phyloP scores from a whole-genome alignment of 2,888 invertebrate species.

The Autographa gamma region DNA sequence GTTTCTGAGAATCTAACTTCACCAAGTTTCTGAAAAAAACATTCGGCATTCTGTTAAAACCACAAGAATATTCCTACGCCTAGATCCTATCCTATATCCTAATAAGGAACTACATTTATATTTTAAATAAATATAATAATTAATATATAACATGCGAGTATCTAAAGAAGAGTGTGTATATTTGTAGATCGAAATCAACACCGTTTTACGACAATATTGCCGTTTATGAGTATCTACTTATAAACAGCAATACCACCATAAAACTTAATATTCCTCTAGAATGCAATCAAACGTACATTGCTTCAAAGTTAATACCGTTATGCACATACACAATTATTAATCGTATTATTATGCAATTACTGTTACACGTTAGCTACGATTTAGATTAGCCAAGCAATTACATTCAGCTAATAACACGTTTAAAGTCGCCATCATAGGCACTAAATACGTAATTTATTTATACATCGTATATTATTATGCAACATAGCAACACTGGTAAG shows the following conservation, averaged over 20 bases:
- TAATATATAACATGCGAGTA: too few relatives aligned
- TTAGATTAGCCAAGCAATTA: constrained; percentile 50
- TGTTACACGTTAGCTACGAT: constrained; percentile 39
- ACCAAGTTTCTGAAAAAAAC: too few relatives aligned
- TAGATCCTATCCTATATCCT: too few relatives aligned
- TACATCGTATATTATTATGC: constrained; percentile 21
- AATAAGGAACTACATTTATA: too few relatives aligned
- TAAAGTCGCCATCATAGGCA: constrained; percentile 40
- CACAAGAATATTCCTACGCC: too few relatives aligned
- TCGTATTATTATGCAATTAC: constrained; percentile 50
- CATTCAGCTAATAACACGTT: constrained; percentile 44
- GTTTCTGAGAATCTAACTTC: too few relatives aligned
- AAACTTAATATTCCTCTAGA: constrained; percentile 12
- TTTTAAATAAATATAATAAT: too few relatives aligned
- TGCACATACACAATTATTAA: constrained; percentile 49
- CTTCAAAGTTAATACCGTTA: constrained; percentile 44
- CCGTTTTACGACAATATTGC: too few relatives aligned
- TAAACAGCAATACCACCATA: constrained; percentile 4
- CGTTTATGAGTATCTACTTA: not conserved
- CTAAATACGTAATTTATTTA: constrained; percentile 35
- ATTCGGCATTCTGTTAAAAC: too few relatives aligned
- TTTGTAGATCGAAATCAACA: too few relatives aligned
- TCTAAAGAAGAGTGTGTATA: too few relatives aligned
- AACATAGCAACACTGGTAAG: constrained; percentile 17
- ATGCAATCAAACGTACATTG: constrained; percentile 38